Evolutionary conservation across 1,140 invertebrate genomes (phyloP).

Genomic region (Nymphalis io): DNA sequence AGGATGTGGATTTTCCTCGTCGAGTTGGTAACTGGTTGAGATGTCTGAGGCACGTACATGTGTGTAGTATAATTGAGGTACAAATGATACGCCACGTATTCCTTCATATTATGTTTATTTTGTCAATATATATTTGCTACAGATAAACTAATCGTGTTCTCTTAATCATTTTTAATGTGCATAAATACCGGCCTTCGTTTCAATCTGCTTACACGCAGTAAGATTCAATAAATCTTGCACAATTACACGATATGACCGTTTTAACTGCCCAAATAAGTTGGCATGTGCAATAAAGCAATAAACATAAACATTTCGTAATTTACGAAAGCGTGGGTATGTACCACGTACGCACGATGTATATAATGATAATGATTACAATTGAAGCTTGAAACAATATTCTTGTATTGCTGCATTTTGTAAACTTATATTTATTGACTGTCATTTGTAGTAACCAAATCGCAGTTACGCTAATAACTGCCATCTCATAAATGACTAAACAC

Average conservation of each 20-base stretch:
- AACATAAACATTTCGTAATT: slow-evolving; percentile 38
- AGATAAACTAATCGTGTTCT: slow-evolving; percentile 37
- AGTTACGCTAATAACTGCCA: slow-evolving; percentile 33
- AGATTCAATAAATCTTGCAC: slow-evolving; percentile 41
- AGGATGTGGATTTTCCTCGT: slow-evolving; percentile 70
- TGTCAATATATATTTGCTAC: slow-evolving; percentile 3
- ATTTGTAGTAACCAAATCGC: slow-evolving; percentile 9
- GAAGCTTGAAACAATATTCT: slow-evolving; percentile 11
- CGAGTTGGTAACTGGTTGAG: slow-evolving; percentile 40
- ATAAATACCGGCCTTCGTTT: slow-evolving; percentile 41
- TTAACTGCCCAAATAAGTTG: slow-evolving; percentile 43
- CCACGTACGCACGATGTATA: slow-evolving; percentile 4
- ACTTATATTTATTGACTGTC: slow-evolving; percentile 13
- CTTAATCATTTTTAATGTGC: slow-evolving; percentile 40
- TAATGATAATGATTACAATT: slow-evolving; percentile 25
- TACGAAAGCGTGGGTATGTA: slow-evolving; percentile 31
- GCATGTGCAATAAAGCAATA: slow-evolving; percentile 42
- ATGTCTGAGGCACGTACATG: slow-evolving; percentile 38
- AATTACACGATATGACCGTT: slow-evolving; percentile 39
- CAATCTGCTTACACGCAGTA: slow-evolving; percentile 37
- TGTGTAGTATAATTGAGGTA: slow-evolving; percentile 25
- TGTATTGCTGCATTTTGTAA: slow-evolving; percentile 2
- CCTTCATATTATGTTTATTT: background rate
- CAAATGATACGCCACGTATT: slow-evolving; percentile 35
- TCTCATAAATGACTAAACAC: slow-evolving; percentile 26